These are phyloP conservation scores for Zaprionus camerounensis DNA, from an alignment of 1,140 invertebrate species.

Conservation along the genomic window DNA sequence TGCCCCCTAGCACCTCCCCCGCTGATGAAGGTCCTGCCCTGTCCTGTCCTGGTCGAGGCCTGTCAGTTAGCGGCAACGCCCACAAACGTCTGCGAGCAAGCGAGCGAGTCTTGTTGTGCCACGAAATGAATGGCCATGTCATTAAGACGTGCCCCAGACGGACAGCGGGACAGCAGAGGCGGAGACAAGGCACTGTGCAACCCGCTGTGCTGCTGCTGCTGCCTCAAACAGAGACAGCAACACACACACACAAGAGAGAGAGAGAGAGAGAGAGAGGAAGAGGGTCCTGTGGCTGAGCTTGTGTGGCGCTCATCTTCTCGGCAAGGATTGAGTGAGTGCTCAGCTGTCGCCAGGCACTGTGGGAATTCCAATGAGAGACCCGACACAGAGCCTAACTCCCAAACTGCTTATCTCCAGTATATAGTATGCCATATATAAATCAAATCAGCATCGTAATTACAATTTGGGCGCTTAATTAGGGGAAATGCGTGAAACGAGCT, in stretches of 20 bases:
- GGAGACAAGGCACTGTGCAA: conserved; percentile 13
- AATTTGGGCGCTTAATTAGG: conserved; percentile 68
- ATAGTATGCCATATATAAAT: conserved; percentile 48
- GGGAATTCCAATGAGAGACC: conserved; percentile 30
- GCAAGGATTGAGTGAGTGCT: conserved; percentile 40
- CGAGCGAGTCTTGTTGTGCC: conserved; percentile 48
- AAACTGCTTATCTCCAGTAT: conserved; percentile 39
- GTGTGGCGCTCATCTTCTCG: conserved; percentile 37
- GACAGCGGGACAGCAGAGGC: conserved; percentile 9
- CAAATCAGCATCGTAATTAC: conserved; percentile 64
- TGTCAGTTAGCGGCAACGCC: conserved; percentile 79
- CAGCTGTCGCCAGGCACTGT: conserved; percentile 43
- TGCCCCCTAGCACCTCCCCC: background rate
- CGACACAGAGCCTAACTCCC: background rate
- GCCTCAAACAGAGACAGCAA: background rate
- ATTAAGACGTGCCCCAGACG: conserved; percentile 58
- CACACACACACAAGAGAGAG: background rate
- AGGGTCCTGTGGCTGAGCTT: conserved; percentile 4
- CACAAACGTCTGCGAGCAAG: conserved; percentile 46
- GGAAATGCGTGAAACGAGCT: conserved; percentile 62
- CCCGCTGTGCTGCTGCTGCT: conserved; percentile 28
- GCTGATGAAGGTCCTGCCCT: background rate
- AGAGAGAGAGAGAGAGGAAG: background rate
- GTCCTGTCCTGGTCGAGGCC: conserved; percentile 24
- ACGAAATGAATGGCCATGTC: conserved; percentile 77